Evolutionary conservation across 2,888 invertebrate species (phyloP), one percentile per base, ranked within the genome.

Genomic region (Drosophila greeni): DNA sequence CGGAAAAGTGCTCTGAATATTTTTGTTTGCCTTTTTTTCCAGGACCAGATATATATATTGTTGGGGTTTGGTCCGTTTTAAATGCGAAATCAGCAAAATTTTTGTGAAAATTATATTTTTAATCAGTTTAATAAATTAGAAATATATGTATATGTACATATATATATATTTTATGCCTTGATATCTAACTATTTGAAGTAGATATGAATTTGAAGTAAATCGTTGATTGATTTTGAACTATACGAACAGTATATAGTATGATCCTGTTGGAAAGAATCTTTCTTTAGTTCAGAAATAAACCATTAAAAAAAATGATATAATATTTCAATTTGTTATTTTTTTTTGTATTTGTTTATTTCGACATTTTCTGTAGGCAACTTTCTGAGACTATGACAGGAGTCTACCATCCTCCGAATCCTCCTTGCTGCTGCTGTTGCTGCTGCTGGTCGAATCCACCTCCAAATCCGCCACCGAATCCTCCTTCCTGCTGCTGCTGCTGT

Each of bases 391-490:
- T 39, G 9, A 11, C 3, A 26, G 45, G 5, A 5, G n/a, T 18
- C 16, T 57, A 57, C 57, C 58, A 58, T n/a, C 16, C 51, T 9
- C 58, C 54, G 8, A 49, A 36, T 7, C 36, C 39, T 16, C 14
- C 31, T 16, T 34, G 20, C 20, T 57, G 57, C 51, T 58, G 51
- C 51, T 58, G 51, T 31, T 57, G 57, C 8, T 60, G 60, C 16
- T 60, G 47, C 9, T 59, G 55, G 0, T 20, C 33, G 12, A 58
- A 52, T 12, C 34, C 58, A 5, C 58, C 58, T 14, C 59, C 45
- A 11, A 47, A 60, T 6, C 33, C 47, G 1, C 31, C 48, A 5
- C 36, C 57, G 6, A 39, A 59, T 11, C 31, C 31, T 18, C 16
- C 51, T 9, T 31, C 6, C 51, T 57, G 49, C 39, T 57, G 57